Base-by-base conservation (phyloP, 1,140 invertebrate species). In the Conopomorpha cramerella region DNA sequence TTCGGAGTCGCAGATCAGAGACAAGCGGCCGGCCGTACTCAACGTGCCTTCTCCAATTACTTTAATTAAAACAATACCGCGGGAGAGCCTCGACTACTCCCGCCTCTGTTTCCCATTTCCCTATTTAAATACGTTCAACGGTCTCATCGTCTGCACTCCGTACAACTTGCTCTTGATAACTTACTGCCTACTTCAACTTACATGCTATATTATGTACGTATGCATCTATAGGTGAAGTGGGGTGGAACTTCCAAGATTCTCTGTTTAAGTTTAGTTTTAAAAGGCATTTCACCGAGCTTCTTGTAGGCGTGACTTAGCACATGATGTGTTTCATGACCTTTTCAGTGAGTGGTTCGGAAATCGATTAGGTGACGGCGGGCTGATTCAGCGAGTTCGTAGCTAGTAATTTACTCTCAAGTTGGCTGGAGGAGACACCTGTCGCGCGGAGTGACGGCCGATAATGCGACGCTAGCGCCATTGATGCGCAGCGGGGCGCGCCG, bases 361-460 rank as follows among this genome's bases (percentile, higher is more conserved):
- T 76, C 67, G 70, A 72, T 76, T 64, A 68, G 55, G 4, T 23
- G 53, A 59, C 64, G 55, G 57, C 55, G 52, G 50, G 64, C 66
- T 70, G 67, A 76, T 72, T 76, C 67, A 74, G 63, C 65, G 67
- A 67, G 57, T 67, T 67, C 56, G 55, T 58, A 64, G 64, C 64
- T 64, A 68, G 71, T 76, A 76, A 72, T 76, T 76, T 72, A 71
- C 67, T 72, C 62, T 76, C 64, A 66, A 72, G 65, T 71, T 68
- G 59, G 70, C 66, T 74, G 71, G 70, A 67, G 66, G 64, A 63
- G 71, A 76, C 71, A 76, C 71, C 65, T 72, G 71, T 70, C 71
- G 67, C 48, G 49, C 52, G 49, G 63, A 68, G 60, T 76, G 71
- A 72, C 71, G 63, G 64, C 55, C 65, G 66, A 71, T 76, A 72